Percentiles rank a stretch among this genome's conserved stretches.
Evolutionary conservation across 2,113 vertebrate species (phyloP).

Genomic region (Dunckerocampus dactyliophorus): DNA sequence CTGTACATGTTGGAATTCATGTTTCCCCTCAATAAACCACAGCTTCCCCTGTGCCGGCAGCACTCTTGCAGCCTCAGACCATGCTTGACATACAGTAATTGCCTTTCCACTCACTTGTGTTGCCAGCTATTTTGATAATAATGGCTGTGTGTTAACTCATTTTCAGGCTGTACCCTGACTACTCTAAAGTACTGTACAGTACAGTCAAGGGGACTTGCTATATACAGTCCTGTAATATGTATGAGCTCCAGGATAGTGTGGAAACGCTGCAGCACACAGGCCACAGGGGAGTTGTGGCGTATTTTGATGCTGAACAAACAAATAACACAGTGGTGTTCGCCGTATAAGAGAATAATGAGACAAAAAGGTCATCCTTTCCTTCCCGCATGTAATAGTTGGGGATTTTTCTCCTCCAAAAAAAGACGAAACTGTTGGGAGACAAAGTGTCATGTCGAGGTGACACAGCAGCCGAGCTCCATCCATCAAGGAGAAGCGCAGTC

Average conservation of each 20-base stretch:
- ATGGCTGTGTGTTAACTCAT: no score
- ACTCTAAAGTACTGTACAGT: no score
- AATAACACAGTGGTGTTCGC: constrained; percentile 9
- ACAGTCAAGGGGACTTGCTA: no score
- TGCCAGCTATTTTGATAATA: no score
- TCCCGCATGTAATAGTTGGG: constrained; percentile 1
- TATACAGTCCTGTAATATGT: not conserved
- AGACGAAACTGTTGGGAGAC: constrained; percentile 10
- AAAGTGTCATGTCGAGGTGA: constrained; percentile 12
- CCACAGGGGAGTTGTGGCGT: constrained; percentile 11
- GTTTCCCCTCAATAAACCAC: no score
- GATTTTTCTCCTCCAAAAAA: constrained; percentile 9
- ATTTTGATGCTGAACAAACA: constrained; percentile 31
- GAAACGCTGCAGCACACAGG: constrained; percentile 7
- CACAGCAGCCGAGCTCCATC: not conserved
- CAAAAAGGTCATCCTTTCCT: constrained; percentile 28
- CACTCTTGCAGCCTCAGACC: no score
- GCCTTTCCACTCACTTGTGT: no score
- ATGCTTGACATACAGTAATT: no score
- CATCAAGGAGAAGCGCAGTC: not conserved
- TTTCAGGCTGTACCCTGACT: no score
- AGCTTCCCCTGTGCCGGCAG: no score
- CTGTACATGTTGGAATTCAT: no score
- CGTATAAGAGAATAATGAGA: constrained; percentile 13
- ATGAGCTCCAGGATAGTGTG: constrained; percentile 1